Evolutionary conservation across 2,797 vertebrate species (phyloP).

Genomic region (Macropus fuliginosus): DNA sequence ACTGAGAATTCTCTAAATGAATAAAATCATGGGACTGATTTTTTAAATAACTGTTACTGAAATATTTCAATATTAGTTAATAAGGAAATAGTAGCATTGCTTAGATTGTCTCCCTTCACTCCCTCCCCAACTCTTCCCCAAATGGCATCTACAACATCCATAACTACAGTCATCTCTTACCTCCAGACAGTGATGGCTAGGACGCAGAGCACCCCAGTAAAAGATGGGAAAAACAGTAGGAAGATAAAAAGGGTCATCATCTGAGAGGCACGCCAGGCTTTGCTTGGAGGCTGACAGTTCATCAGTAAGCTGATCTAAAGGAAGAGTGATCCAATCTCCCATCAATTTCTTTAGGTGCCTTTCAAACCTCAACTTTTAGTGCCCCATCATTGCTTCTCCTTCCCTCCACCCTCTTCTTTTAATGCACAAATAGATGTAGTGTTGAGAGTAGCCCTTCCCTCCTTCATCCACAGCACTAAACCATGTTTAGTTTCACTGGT

Average conservation of each 20-base stretch:
- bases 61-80: background rate
- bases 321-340: constrained; percentile 6
- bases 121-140: background rate
- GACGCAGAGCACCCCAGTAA: constrained; percentile 90
- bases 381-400: background rate
- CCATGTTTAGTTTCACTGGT: background rate
- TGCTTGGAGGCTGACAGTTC: constrained; percentile 94
- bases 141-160: background rate
- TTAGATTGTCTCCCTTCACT: background rate
- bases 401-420: background rate
- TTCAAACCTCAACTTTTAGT: background rate
- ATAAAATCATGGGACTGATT: background rate
- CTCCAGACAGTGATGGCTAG: constrained; percentile 93
- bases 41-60: background rate
- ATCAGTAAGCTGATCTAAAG: constrained; percentile 91
- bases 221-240: constrained; percentile 95
- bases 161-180: constrained; percentile 81
- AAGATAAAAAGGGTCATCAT: constrained; percentile 94
- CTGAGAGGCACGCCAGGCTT: constrained; percentile 93
- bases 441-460: background rate
- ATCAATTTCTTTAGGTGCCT: background rate
- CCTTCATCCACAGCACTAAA: background rate
- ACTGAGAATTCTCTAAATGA: background rate
- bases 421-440: background rate
- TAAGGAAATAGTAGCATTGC: background rate